Base-by-base conservation (phyloP, 2,888 invertebrate species). In the Neelides folsomi region DNA sequence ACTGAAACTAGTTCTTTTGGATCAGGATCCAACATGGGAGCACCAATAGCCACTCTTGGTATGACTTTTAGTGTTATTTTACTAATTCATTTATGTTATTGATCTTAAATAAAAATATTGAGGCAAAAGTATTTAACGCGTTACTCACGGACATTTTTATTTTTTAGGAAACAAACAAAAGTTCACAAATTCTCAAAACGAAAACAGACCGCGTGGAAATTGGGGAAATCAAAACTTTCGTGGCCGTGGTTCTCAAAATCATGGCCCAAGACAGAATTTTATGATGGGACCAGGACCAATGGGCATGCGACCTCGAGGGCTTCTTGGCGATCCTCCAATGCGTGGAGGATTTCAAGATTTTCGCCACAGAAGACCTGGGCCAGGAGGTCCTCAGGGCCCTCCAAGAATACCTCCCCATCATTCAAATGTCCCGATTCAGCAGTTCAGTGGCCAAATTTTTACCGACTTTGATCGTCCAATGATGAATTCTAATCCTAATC, bases 1-100 rank as follows among this genome's bases (percentile, higher is more conserved):
- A 56, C 57, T 10, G 58, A 58, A 15, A 50, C 53, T 15, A 51
- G 54, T 4, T 47, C 41, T 40, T 48, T 41, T 34, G 36, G 38
- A 4, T 20, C 42, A 16, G 16, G 13, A n/a, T 18, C 15, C n/a
- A 19, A 34, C 9, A 43, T 5, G 37, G 52, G 52, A 20, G 46
- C 51, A 34, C 60, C 63, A 5, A 63, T 63, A 43, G 56, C 56
- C 20, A 59, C 57, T 44, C 43, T 63, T 20, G 63, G 63, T 59
- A 54, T 49, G 44, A 15, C 16, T 43, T 10, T 36, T n/a, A n/a
- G n/a, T n/a, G n/a, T n/a, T n/a, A n/a, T n/a, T n/a, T n/a, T n/a
- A n/a, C n/a, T n/a, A n/a, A n/a, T n/a, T n/a, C n/a, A n/a, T n/a
- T n/a, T n/a, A n/a, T n/a, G n/a, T n/a, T n/a, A n/a, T n/a, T n/a